These are phyloP conservation scores for Corythoichthys haematopterus DNA, from an alignment of 2,113 vertebrate genomes.

Conservation along the genomic window DNA sequence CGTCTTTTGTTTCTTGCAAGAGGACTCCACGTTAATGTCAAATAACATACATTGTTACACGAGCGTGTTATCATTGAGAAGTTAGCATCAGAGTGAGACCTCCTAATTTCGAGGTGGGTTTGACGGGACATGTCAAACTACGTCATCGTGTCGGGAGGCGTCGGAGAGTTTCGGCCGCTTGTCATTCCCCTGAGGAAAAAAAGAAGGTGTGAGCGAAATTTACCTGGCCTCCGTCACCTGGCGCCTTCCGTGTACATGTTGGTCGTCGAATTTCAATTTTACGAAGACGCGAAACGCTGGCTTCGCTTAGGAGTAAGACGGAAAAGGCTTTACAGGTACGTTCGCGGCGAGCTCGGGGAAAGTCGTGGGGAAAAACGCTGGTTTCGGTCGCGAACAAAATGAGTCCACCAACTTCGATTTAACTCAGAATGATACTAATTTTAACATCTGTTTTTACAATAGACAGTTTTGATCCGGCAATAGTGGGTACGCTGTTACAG, in stretches of 20 bases:
- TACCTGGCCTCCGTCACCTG: conserved; percentile 56
- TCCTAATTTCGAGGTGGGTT: conserved; percentile 5
- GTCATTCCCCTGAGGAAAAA: conserved; percentile 47
- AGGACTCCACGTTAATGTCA: not conserved
- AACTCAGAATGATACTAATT: not conserved
- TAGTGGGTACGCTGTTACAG: conserved; percentile 21
- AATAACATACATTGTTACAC: not conserved
- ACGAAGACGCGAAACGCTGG: conserved; percentile 40
- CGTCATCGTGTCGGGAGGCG: conserved; percentile 46
- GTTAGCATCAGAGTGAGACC: conserved; percentile 36
- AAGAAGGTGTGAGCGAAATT: conserved; percentile 52
- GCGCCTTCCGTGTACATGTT: not conserved
- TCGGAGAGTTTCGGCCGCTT: conserved; percentile 40
- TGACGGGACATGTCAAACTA: conserved; percentile 33
- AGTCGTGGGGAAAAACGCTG: conserved; percentile 20
- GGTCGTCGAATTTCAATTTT: conserved; percentile 17
- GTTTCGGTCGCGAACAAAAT: conserved; percentile 13
- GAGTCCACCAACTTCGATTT: not conserved
- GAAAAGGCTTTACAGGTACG: conserved; percentile 59
- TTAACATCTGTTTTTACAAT: not conserved
- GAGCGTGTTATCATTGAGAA: not conserved
- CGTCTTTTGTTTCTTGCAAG: not conserved
- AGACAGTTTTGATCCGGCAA: not conserved
- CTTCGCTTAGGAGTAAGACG: conserved; percentile 46
- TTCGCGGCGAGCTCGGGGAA: conserved; percentile 9